Evolutionary conservation across 2,113 vertebrate genomes (phyloP).

Genomic region (Tachysurus fulvidraco): DNA sequence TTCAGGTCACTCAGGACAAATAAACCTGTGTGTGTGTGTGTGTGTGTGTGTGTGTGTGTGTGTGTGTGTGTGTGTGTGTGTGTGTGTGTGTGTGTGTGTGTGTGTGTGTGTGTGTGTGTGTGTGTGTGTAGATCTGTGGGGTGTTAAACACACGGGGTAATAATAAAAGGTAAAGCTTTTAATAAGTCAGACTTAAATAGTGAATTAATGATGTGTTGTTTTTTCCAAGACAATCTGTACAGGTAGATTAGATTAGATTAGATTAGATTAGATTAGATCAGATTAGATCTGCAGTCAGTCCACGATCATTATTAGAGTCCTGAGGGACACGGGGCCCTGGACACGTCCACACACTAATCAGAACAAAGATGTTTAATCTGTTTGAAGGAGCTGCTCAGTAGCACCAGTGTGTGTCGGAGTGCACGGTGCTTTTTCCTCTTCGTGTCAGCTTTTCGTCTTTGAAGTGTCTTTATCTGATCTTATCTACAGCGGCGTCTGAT

Average conservation of each 20-base stretch:
- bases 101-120: no score
- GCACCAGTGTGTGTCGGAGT: not conserved
- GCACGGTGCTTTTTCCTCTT: not conserved
- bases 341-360: not conserved
- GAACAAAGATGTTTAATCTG: no score
- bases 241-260: not conserved
- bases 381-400: not conserved
- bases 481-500: constrained; percentile 32
- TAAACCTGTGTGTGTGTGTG: not conserved
- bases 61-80: no score
- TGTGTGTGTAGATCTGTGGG: not conserved
- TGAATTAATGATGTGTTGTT: constrained; percentile 61
- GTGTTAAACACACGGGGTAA: not conserved
- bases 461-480: constrained; percentile 39
- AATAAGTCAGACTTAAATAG: constrained; percentile 45
- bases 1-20: constrained; percentile 15
- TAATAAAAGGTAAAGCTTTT: not conserved
- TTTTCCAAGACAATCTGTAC: no score
- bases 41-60: no score
- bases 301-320: not conserved
- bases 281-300: constrained; percentile 31
- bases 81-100: not conserved
- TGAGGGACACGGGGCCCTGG: not conserved
- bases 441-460: not conserved
- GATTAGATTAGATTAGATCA: constrained; percentile 26